Evolutionary conservation across 2,797 vertebrate genomes (phyloP).

Genomic region (Steatocranus sp.): DNA sequence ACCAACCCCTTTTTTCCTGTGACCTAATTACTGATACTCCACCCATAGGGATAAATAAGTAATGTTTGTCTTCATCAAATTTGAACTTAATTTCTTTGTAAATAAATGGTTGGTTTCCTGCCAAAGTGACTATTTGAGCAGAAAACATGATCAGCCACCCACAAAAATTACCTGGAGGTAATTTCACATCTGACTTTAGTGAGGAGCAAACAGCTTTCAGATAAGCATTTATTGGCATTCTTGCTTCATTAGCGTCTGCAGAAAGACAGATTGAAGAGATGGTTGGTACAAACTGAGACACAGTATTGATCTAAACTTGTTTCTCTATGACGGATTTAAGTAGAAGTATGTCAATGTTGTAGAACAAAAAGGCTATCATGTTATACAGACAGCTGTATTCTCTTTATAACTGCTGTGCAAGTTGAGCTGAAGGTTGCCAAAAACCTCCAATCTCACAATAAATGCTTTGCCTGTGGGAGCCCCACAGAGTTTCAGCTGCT

Average conservation of each 20-base stretch:
- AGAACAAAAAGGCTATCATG: neutral
- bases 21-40: neutral
- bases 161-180: neutral
- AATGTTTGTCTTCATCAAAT: neutral
- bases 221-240: neutral
- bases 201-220: neutral
- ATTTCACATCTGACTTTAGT: neutral
- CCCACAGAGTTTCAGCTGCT: neutral
- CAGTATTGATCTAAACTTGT: neutral
- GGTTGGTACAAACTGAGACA: neutral
- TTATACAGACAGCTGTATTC: neutral
- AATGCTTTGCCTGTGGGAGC: neutral
- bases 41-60: neutral
- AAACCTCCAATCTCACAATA: neutral
- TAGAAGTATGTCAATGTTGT: neutral
- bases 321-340: neutral
- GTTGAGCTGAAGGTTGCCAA: neutral
- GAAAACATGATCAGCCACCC: neutral
- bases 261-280: neutral
- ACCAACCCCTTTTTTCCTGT: neutral
- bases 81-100: neutral
- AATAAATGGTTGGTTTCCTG: slow-evolving; percentile 1
- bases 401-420: neutral
- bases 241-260: neutral
- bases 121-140: neutral